A percentile compares a stretch with the other conserved stretches of the same genome.
Evolutionary conservation across 2,113 vertebrate genomes (phyloP).

Genomic region (Strix aluco): DNA sequence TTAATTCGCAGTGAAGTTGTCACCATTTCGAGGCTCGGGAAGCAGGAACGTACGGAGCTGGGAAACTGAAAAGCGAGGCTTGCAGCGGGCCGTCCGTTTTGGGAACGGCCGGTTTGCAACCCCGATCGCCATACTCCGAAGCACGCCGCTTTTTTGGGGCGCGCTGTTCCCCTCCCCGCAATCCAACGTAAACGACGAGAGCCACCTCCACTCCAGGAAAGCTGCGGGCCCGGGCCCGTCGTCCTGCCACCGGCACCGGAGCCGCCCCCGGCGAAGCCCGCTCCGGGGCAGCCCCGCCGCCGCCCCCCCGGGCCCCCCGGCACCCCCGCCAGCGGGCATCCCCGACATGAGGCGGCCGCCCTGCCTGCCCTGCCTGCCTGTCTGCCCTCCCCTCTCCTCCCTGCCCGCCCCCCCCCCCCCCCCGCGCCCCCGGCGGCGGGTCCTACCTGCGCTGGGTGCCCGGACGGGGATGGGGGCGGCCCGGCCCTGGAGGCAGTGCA

Average conservation of each 20-base stretch:
- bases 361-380: not conserved
- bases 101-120: not conserved
- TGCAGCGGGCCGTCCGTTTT: not conserved
- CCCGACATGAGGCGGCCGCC: not conserved
- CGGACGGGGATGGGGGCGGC: constrained; percentile 85
- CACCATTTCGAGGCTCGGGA: not conserved
- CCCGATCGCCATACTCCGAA: not conserved
- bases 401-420: not conserved
- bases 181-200: not conserved
- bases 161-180: too few relatives aligned
- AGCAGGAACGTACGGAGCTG: not conserved
- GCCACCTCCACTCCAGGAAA: not conserved
- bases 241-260: not conserved
- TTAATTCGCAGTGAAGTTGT: not conserved
- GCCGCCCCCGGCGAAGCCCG: not conserved
- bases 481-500: constrained; percentile 91
- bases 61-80: not conserved
- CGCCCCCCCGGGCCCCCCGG: too few relatives aligned
- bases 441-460: constrained; percentile 89
- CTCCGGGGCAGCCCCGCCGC: not conserved
- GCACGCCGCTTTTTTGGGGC: too few relatives aligned
- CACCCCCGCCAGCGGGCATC: not conserved
- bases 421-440: too few relatives aligned
- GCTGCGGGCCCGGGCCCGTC: fast-evolving
- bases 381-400: not conserved